Percentiles rank a stretch among this genome's conserved stretches.
These are phyloP conservation scores for Quiscalus mexicanus DNA, from an alignment of 2,113 vertebrate genomes.

Conservation along the genomic window DNA sequence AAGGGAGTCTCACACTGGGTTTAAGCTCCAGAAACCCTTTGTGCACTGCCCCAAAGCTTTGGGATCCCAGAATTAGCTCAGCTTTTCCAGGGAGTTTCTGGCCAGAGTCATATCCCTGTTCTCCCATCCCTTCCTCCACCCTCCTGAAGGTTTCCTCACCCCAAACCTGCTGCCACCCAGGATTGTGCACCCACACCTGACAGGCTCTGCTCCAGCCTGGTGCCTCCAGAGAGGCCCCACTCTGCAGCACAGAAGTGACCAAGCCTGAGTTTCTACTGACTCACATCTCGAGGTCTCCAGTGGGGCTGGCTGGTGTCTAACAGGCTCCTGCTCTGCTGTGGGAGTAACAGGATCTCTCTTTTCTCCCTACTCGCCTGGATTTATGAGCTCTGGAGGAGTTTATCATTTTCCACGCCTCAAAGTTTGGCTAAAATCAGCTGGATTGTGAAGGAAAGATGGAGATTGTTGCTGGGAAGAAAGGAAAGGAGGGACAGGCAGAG, in stretches of 20 bases:
- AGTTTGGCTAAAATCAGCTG: not conserved
- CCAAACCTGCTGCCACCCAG: too few relatives aligned
- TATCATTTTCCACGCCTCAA: not conserved
- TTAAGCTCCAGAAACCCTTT: too few relatives aligned
- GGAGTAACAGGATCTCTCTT: not conserved
- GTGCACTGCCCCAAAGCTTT: too few relatives aligned
- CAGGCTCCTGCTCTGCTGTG: fast-evolving
- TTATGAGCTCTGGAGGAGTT: not conserved
- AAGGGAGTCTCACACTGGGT: too few relatives aligned
- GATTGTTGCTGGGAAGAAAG: not conserved
- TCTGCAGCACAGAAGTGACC: not conserved
- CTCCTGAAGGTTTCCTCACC: too few relatives aligned
- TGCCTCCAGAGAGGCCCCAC: not conserved
- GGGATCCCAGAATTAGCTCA: too few relatives aligned
- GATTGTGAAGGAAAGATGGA: not conserved
- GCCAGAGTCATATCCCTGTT: too few relatives aligned
- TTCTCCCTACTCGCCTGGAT: not conserved
- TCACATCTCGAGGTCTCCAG: not conserved
- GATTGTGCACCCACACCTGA: not conserved
- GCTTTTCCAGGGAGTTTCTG: too few relatives aligned
- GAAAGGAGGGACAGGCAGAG: not conserved
- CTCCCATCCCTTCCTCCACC: too few relatives aligned
- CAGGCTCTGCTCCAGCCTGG: not conserved
- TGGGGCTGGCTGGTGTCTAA: fast-evolving
- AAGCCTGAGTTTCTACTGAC: not conserved